A percentile compares a stretch with the other conserved stretches of the same genome.
These are phyloP conservation scores for Prionailurus viverrinus DNA, from an alignment of 2,113 vertebrate genomes.

Conservation along the genomic window DNA sequence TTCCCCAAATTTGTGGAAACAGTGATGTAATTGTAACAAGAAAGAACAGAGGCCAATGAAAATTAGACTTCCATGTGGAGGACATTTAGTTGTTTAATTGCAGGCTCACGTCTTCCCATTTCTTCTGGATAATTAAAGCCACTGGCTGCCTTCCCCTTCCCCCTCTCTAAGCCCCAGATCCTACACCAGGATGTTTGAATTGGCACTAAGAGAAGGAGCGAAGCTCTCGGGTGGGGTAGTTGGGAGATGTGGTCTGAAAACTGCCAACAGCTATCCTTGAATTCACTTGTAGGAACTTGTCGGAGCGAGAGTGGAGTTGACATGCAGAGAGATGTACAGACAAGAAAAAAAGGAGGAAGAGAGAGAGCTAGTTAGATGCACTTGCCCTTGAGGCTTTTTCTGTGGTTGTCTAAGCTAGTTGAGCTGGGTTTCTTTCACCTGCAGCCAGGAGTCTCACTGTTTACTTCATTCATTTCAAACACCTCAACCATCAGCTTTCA, in stretches of 20 bases:
- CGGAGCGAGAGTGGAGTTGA: background rate
- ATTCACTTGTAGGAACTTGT: slow-evolving; percentile 56
- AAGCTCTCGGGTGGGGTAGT: background rate
- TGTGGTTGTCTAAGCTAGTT: background rate
- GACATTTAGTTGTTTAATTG: background rate
- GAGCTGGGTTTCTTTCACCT: slow-evolving; percentile 38
- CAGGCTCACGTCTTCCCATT: background rate
- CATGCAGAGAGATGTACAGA: background rate
- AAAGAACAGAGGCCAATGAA: slow-evolving; percentile 41
- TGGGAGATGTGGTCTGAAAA: slow-evolving; percentile 48
- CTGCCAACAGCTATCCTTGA: background rate
- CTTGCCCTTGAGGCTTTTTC: slow-evolving; percentile 25
- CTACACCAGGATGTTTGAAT: background rate
- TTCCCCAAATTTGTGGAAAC: slow-evolving; percentile 44
- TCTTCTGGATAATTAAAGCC: background rate
- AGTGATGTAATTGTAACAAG: slow-evolving; percentile 17
- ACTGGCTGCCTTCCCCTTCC: background rate
- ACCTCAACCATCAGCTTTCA: background rate
- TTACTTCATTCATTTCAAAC: background rate
- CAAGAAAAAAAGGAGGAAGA: background rate
- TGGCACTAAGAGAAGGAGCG: background rate
- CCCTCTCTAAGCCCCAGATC: too few species aligned
- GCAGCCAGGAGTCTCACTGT: slow-evolving; percentile 5
- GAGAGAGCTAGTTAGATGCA: background rate
- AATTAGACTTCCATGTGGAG: background rate